These are phyloP conservation scores for Eupelmus urozonus DNA, from an alignment of 2,888 invertebrate genomes.

Conservation along the genomic window DNA sequence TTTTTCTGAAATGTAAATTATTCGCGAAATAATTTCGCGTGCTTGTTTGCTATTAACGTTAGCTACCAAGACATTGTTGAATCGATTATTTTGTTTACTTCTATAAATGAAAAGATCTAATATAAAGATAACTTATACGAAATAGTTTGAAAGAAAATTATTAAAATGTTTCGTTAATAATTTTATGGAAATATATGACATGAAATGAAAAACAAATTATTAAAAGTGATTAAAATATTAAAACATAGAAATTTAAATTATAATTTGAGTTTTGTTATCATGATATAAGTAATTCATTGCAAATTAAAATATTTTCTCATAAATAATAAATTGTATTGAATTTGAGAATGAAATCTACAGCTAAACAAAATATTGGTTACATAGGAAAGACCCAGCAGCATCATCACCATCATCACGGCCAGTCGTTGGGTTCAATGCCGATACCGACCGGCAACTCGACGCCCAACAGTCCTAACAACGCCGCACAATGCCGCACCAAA, in stretches of 20 bases:
- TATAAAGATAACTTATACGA: not conserved
- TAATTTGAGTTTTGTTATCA: too few species aligned
- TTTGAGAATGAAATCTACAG: too few species aligned
- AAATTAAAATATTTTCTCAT: too few species aligned
- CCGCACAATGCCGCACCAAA: constrained; percentile 74
- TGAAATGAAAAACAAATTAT: too few species aligned
- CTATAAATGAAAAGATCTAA: not conserved
- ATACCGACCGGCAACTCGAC: constrained; percentile 71
- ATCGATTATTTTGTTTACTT: constrained; percentile 11
- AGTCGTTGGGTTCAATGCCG: constrained; percentile 52
- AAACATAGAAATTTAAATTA: too few species aligned
- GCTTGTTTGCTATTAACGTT: not conserved
- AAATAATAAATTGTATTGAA: too few species aligned
- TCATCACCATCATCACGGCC: constrained; percentile 55
- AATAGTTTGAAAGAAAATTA: too few species aligned
- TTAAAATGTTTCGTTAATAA: too few species aligned
- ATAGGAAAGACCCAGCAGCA: constrained; percentile 54
- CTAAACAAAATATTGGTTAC: too few species aligned
- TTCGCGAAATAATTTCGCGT: not conserved
- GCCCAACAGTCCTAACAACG: constrained; percentile 78
- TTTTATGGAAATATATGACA: too few species aligned
- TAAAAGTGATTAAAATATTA: too few species aligned
- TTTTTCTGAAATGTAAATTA: not conserved
- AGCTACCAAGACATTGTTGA: not conserved
- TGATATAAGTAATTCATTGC: too few species aligned